Evolutionary conservation across 2,888 invertebrate species (phyloP), one percentile per base, ranked within the genome.

Genomic region (Zygothrica quintamaculata): DNA sequence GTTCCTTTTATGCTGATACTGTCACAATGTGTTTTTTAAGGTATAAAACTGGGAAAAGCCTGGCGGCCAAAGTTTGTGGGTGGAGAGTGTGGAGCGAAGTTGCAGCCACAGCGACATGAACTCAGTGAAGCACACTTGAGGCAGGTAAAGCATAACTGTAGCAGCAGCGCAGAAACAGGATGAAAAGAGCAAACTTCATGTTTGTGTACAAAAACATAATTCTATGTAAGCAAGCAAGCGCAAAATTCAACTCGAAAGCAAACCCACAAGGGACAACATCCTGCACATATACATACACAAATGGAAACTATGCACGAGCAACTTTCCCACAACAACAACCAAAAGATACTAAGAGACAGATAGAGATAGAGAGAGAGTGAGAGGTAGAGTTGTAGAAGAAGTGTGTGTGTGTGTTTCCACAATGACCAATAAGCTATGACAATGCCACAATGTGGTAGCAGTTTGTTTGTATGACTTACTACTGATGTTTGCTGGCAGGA

Each of bases 131-230:
- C 57, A 50, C 52, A 58, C 52, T 58, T 58, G 58, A 44, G 44
- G 39, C 43, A 43, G 51, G 58, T 43, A n/a, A n/a, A n/a, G n/a
- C n/a, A n/a, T n/a, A 15, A 18, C 29, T 29, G 55, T 37, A 31
- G 22, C 44, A 44, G 22, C 33, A 33, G 6, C 11, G 9, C 11
- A 7, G 39, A 29, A 31, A 39, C 44, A 53, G 44, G 31, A 29
- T 57, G 55, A 59, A 72, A 61, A 69, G 66, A 51, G 60, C 59
- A 77, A 60, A 71, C 56, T 44, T 65, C 55, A 51, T 62, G 40
- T 79, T 73, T 70, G 44, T 73, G 51, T 50, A 50, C 50, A 70
- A 64, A n/a, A 62, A 60, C 64, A 81, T 85, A 72, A 81, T 85
- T 77, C 72, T 65, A 65, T 77, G 59, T 68, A 73, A 65, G 80